Percentiles rank a stretch among this genome's conserved stretches.
Evolutionary conservation across 2,888 invertebrate genomes (phyloP).

Genomic region (Globia sparganii): DNA sequence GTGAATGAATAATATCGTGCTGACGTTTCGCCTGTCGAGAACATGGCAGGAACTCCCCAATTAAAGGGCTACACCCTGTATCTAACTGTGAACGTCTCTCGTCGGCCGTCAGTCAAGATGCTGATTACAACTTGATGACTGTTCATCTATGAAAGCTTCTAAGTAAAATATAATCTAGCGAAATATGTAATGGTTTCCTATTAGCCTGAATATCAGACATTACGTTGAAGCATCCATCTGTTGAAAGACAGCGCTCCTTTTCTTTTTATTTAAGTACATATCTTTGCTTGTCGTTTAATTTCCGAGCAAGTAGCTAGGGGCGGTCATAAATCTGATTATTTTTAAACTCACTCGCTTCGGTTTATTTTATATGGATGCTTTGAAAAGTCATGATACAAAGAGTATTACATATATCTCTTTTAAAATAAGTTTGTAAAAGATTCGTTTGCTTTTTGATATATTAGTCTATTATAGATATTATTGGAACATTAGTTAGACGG

Average conservation of each 20-base stretch:
- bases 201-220: slow-evolving; percentile 33
- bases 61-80: slow-evolving; percentile 18
- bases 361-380: slow-evolving; percentile 75
- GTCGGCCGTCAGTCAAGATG: slow-evolving; percentile 14
- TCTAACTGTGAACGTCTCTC: slow-evolving; percentile 17
- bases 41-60: slow-evolving; percentile 18
- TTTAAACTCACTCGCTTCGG: slow-evolving; percentile 74
- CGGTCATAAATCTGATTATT: slow-evolving; percentile 77
- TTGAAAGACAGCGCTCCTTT: slow-evolving; percentile 43
- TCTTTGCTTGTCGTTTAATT: slow-evolving; percentile 69
- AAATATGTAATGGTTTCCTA: slow-evolving; percentile 27
- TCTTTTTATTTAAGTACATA: slow-evolving; percentile 58
- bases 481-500: slow-evolving; percentile 1
- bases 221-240: slow-evolving; percentile 33
- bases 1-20: slow-evolving; percentile 42
- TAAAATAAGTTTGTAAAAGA: slow-evolving; percentile 26
- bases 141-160: slow-evolving; percentile 5
- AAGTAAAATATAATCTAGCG: slow-evolving; percentile 22
- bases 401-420: slow-evolving; percentile 47
- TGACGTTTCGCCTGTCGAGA: slow-evolving; percentile 34
- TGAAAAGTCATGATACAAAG: slow-evolving; percentile 62
- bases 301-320: slow-evolving; percentile 67
- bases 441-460: slow-evolving; percentile 30
- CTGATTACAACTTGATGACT: slow-evolving; percentile 30
- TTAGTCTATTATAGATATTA: slow-evolving; percentile 40